These are phyloP conservation scores for Phylloscopus collybita DNA, from an alignment of 2,797 vertebrate species.

Conservation along the genomic window DNA sequence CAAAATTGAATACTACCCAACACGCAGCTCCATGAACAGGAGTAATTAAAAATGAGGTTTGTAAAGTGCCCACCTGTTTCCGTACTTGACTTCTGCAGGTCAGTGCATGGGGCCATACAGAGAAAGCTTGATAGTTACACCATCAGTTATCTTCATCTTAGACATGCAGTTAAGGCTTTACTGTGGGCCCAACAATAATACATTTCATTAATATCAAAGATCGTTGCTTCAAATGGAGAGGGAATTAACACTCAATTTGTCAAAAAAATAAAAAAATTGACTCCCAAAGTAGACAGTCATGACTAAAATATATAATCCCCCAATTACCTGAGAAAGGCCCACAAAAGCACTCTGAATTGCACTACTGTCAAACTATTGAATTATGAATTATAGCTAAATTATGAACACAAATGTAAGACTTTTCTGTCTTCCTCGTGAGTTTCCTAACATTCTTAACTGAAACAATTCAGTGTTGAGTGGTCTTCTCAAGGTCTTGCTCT, in stretches of 20 bases:
- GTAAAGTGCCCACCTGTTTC: neutral
- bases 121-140: neutral
- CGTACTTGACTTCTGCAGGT: neutral
- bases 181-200: neutral
- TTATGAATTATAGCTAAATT: neutral
- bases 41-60: neutral
- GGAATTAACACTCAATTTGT: neutral
- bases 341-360: neutral
- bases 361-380: neutral
- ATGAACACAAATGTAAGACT: neutral
- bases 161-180: neutral
- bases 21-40: neutral
- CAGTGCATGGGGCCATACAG: no score
- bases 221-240: neutral
- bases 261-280: neutral
- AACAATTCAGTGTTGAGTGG: fast-evolving
- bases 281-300: neutral
- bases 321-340: neutral
- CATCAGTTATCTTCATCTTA: neutral
- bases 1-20: neutral
- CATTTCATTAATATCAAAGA: neutral
- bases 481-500: neutral
- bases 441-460: neutral
- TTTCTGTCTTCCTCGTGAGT: neutral
- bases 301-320: neutral